Conservation (phyloP, 2,113 vertebrate species). For the Ciconia maguari region DNA sequence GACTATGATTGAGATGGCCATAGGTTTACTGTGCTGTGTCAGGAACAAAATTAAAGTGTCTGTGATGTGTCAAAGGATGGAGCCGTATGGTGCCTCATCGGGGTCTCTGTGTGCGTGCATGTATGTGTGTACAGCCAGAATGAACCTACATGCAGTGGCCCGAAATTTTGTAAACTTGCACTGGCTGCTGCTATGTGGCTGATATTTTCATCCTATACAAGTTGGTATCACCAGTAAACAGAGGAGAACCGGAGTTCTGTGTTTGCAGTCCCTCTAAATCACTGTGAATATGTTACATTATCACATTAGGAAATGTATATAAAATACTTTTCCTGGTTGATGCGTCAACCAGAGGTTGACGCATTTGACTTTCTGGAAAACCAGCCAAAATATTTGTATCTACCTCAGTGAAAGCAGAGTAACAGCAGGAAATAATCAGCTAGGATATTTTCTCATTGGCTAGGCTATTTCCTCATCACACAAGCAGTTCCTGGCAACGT, state of each 20-base stretch:
- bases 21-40: not conserved
- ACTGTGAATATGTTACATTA: not conserved
- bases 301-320: not conserved
- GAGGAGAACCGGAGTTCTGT: not conserved
- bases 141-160: not conserved
- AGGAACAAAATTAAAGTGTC: not conserved
- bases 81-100: rapidly evolving
- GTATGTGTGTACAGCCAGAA: not conserved
- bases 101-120: not conserved
- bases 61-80: not conserved
- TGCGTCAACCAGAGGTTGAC: not conserved
- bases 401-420: not conserved
- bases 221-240: not conserved
- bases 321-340: not conserved
- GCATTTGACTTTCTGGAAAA: not conserved
- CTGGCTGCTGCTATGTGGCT: not conserved
- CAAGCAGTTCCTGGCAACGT: not conserved
- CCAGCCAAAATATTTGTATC: not conserved
- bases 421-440: not conserved
- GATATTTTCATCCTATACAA: not conserved
- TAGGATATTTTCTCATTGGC: not conserved
- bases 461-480: not conserved
- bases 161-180: not conserved
- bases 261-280: not conserved
- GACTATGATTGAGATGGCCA: not conserved